Evolutionary conservation across 2,797 vertebrate species (phyloP).

Genomic region (Micrastur ruficollis): DNA sequence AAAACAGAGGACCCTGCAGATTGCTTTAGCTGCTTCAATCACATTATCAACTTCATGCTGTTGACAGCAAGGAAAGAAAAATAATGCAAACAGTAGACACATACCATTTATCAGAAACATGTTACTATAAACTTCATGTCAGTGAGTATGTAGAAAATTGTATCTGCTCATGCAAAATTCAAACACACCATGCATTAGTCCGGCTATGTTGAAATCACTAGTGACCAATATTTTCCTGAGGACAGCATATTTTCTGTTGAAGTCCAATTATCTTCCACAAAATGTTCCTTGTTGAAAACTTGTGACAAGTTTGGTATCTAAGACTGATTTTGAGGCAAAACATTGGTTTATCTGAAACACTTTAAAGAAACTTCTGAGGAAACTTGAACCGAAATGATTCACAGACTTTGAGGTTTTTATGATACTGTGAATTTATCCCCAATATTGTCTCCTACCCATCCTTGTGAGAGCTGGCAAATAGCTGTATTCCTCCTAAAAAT

Average conservation of each 20-base stretch:
- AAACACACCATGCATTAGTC: background rate
- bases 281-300: accelerated
- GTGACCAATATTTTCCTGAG: background rate
- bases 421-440: background rate
- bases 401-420: background rate
- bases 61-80: background rate
- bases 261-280: background rate
- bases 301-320: background rate
- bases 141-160: background rate
- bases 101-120: background rate
- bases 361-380: background rate
- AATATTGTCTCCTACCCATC: background rate
- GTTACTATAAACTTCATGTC: background rate
- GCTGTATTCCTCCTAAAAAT: background rate
- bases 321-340: background rate
- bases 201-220: background rate
- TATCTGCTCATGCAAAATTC: background rate
- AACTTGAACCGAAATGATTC: background rate
- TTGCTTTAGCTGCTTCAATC: conserved; percentile 61
- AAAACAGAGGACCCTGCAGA: conserved; percentile 68
- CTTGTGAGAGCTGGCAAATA: background rate
- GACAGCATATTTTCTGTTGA: background rate
- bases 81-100: background rate
- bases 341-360: background rate
- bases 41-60: conserved; percentile 38